These are phyloP conservation scores for Euphydryas editha DNA, from an alignment of 2,888 invertebrate species.

Conservation along the genomic window DNA sequence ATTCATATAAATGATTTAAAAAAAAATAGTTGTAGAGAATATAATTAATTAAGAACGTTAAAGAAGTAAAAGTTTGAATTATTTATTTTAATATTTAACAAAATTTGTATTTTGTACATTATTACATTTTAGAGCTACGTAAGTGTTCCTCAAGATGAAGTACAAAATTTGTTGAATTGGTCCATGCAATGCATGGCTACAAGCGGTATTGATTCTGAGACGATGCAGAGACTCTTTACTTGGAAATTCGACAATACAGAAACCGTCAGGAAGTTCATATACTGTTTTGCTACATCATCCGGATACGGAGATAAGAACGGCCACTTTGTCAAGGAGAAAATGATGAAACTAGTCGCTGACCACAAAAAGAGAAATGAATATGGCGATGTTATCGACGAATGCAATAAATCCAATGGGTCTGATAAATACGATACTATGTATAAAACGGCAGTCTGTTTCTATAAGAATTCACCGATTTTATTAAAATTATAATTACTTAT, in stretches of 20 bases:
- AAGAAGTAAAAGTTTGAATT: too few relatives aligned
- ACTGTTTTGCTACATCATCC: conserved; percentile 60
- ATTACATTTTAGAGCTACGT: conserved; percentile 22
- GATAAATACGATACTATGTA: conserved; percentile 52
- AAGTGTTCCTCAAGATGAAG: conserved; percentile 20
- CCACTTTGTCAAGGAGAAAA: conserved; percentile 55
- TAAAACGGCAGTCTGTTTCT: conserved; percentile 38
- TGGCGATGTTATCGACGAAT: conserved; percentile 51
- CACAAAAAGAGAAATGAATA: conserved; percentile 48
- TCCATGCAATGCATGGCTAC: conserved; percentile 45
- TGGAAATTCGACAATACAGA: conserved; percentile 57
- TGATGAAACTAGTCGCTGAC: conserved; percentile 51
- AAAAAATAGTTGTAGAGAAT: too few relatives aligned
- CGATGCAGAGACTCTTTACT: conserved; percentile 46
- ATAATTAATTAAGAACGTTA: too few relatives aligned
- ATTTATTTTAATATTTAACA: neutral
- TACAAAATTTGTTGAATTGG: conserved; percentile 31
- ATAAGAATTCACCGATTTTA: conserved; percentile 35
- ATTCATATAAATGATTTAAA: too few relatives aligned
- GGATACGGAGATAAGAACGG: conserved; percentile 52
- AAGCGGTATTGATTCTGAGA: conserved; percentile 40
- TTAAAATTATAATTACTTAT: conserved; percentile 25
- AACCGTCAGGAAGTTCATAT: conserved; percentile 56
- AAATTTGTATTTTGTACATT: neutral
- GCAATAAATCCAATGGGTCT: conserved; percentile 51